Base-by-base conservation (phyloP, 2,888 invertebrate genomes). In the Hololepta plana region DNA sequence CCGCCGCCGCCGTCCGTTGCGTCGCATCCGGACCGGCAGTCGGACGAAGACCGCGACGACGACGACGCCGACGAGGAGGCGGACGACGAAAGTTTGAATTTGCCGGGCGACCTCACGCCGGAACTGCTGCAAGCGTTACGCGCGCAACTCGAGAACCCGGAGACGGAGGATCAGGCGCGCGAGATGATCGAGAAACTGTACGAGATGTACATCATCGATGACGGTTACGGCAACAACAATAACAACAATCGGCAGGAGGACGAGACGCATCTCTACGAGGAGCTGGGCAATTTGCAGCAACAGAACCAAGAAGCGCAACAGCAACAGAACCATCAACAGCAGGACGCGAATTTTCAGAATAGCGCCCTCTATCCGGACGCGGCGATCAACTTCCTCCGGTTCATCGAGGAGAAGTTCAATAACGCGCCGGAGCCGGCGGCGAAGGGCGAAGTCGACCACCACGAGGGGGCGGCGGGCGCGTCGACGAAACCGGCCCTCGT, bases 141-240 rank as follows among this genome's bases (percentile, higher is more conserved):
- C 29, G 68, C 71, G 37, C 67, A 70, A 40, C 47, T 80, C 4
- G 72, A 75, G 38, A 72, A 72, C 44, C 77, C 77, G 0, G 66
- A 70, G 28, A 71, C 74, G 30, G 75, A 74, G 38, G 65, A 69
- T 27, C 72, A 77, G 44, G 77, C 79, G 2, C 59, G 73, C 19
- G 75, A 76, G 49, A 72, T 74, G 59, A 79, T 80, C 32, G 76
- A 79, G 43, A 71, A 74, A 40, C 54, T 77, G 4, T 77, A 77
- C 41, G 76, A 75, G 47, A 60, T 74, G 26, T 72, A 76, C 24
- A 73, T 75, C 44, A 65, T 73, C 3, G 72, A 74, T 39, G 67
- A 61, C 34, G 67, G 67, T 38, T 67, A 67, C 38, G 64, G 65
- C 34, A 58, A 59, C 31, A 35, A 35, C 23, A 35, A 35, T 15